These are phyloP conservation scores for Macrotus californicus DNA, from an alignment of 2,113 vertebrate species.

Conservation along the genomic window DNA sequence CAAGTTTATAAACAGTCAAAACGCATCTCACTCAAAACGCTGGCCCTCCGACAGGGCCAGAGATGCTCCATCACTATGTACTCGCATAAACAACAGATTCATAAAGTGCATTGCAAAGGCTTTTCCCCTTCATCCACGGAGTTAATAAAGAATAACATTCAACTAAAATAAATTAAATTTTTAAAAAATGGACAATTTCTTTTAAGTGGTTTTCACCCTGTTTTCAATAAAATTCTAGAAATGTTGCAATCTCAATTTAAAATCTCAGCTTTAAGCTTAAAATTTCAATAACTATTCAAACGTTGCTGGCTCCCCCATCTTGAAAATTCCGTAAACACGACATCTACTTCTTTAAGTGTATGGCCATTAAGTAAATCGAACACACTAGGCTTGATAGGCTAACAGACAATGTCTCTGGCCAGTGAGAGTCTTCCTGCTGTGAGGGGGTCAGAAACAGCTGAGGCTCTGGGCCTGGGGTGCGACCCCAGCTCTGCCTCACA, in stretches of 20 bases:
- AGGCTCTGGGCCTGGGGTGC: no score
- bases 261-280: constrained; percentile 2
- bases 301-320: not conserved
- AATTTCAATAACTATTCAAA: constrained; percentile 27
- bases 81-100: not conserved
- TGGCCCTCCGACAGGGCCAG: not conserved
- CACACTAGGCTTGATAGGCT: not conserved
- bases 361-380: not conserved
- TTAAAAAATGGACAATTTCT: not conserved
- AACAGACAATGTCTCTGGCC: not conserved
- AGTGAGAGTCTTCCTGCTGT: not conserved
- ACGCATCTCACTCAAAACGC: not conserved
- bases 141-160: constrained; percentile 6
- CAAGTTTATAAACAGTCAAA: constrained; percentile 27
- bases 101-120: not conserved
- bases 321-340: not conserved
- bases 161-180: constrained; percentile 9
- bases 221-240: constrained; percentile 20
- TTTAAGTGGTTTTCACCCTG: not conserved
- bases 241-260: not conserved
- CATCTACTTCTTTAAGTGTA: not conserved
- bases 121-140: not conserved
- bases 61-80: not conserved
- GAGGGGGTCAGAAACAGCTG: not conserved
- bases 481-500: not conserved